A percentile compares a stretch with the other conserved stretches of the same genome.
Evolutionary conservation across 23 tunicate species (phyloP).

Genomic region (Phallusia fumigata): DNA sequence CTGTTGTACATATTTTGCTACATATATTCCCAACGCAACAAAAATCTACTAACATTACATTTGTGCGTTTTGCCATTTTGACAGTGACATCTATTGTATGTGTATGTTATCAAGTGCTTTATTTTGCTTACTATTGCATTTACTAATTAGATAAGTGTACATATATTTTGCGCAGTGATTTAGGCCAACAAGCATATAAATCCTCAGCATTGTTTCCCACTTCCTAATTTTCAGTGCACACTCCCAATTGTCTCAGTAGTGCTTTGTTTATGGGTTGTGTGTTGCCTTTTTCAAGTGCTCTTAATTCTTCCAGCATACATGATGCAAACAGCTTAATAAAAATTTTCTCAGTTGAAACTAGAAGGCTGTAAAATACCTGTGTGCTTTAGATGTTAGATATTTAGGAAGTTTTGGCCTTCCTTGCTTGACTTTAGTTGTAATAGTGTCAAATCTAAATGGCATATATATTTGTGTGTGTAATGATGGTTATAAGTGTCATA

Average conservation of each 20-base stretch:
- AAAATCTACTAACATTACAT: not conserved
- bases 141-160: conserved; percentile 2
- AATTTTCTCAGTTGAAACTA: not conserved
- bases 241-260: not conserved
- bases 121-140: conserved; percentile 13
- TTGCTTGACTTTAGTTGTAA: too few relatives aligned
- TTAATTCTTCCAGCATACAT: not conserved
- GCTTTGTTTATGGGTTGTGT: not conserved
- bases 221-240: conserved; percentile 1
- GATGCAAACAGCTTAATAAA: not conserved
- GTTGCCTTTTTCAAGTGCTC: conserved; percentile 1
- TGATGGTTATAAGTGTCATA: too few relatives aligned
- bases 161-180: not conserved
- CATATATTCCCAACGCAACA: not conserved
- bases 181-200: not conserved
- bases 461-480: too few relatives aligned
- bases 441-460: too few relatives aligned
- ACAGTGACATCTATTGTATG: not conserved
- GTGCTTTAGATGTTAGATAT: too few relatives aligned
- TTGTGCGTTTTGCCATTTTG: not conserved
- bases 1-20: not conserved
- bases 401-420: too few relatives aligned
- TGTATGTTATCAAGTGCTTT: not conserved
- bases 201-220: conserved; percentile 1
- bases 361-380: not conserved